Base-by-base conservation (phyloP, 1,140 invertebrate species). In the Batillaria attramentaria region DNA sequence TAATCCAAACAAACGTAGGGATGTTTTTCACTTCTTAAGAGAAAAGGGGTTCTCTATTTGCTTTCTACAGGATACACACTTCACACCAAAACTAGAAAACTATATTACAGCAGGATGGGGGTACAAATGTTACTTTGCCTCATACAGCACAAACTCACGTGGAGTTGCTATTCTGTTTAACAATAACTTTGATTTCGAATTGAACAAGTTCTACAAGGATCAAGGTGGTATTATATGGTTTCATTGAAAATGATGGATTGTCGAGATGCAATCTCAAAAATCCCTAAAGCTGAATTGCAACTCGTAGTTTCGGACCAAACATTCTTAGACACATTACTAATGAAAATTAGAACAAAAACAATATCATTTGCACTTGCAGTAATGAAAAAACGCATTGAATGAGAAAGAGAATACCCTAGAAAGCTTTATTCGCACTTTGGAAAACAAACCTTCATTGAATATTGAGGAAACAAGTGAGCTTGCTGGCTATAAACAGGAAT, bases 31-130 rank as follows among this genome's bases (percentile, higher is more conserved):
- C n/a, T 62, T 62, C 57, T 62, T 24, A 8, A 62, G 33, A 62
- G 33, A 62, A 24, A 62, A 62, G 33, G 33, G 39, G 8, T 66
- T 20, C 39, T 66, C 65, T 13, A 35, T 66, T 16, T 66, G 20
- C 65, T 35, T 66, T n/a, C 20, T 79, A n/a, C 81, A 82, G 70
- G 81, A 82, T 41, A 79, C 78, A 43, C 81, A 80, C 72, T 83
- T 80, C 50, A 43, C n/a, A 35, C n/a, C 10, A 2, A 54, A 75
- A 33, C 50, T 79, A 70, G 77, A 79, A 70, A 73, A 57, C 8
- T 72, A 33, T 66, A 79, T 81, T 24, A 65, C 54, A 66, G 41
- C 54, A 28, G 43, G 77, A 65, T 81, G 79, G 79, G 77, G 79
- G 33, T 79, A 73, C 76, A 35, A 81, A 54, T 57, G 70, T 24